Conservation (phyloP, 37 sponge, comb jelly and placozoan species). For the Crambe crambe region DNA sequence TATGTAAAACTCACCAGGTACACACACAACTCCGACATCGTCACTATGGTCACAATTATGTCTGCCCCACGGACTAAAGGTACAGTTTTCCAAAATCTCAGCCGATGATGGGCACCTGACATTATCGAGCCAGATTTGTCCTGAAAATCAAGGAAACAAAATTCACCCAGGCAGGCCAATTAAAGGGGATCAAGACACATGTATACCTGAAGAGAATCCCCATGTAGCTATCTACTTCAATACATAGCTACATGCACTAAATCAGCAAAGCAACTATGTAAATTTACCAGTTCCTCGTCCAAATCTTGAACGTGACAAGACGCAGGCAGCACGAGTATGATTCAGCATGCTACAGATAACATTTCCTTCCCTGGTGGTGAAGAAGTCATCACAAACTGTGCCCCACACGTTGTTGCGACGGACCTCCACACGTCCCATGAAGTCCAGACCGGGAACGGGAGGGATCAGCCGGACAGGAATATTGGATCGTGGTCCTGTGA, state of each 20-base stretch:
- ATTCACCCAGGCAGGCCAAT: no score
- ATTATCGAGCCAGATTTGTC: slow-evolving; percentile 40
- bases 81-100: slow-evolving; percentile 31
- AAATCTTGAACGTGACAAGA: slow-evolving; percentile 3
- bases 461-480: slow-evolving; percentile 11
- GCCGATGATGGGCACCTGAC: background rate
- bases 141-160: background rate
- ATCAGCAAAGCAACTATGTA: background rate
- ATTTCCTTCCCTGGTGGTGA: background rate
- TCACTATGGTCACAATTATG: slow-evolving; percentile 31
- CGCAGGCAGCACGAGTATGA: slow-evolving; percentile 1
- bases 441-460: background rate
- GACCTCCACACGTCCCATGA: slow-evolving; percentile 34
- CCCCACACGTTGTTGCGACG: slow-evolving; percentile 30
- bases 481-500: no score
- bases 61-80: slow-evolving; percentile 28
- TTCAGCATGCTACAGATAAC: slow-evolving; percentile 12
- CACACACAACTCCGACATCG: slow-evolving; percentile 46
- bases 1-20: slow-evolving; percentile 14
- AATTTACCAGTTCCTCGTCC: slow-evolving; percentile 19
- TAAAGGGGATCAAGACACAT: no score
- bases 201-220: no score
- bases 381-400: slow-evolving; percentile 36
- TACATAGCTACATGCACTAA: background rate
- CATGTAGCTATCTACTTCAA: no score